Base-by-base conservation (phyloP, 1,140 invertebrate genomes). In the Diprion similis region DNA sequence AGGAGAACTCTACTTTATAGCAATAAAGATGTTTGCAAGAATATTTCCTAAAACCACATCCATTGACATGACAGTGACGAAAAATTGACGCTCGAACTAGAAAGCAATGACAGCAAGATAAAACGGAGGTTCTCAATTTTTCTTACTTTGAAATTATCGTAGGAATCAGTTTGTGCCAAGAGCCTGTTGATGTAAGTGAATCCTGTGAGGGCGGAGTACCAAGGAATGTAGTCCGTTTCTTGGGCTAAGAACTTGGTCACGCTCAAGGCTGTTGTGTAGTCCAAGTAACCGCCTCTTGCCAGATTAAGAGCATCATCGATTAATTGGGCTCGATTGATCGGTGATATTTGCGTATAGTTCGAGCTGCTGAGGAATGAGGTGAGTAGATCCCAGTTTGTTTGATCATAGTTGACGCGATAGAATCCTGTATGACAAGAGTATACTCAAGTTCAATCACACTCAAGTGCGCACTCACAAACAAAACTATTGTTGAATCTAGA, bases 231-330 rank as follows among this genome's bases (percentile, higher is more conserved):
- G 1, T 91, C 87, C 0, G 75, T 76, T 75, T 93, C 92, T 1
- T 78, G 77, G 0, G 70, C 77, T 18, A 93, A 75, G 76, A 92
- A 92, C 10, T 80, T 81, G 2, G 87, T 79, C 8, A 91, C 79
- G 46, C 89, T 71, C 2, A 93, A 81, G 0, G 91, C 85, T 1
- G 89, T 76, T 0, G 77, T 75, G 65, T 92, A 91, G 18, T 85
- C 68, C 0, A 89, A 19, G 4, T 82, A 77, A 9, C 83, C 86
- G 0, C 79, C 82, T 72, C 82, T 82, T 0, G 89, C 91, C 46
- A 93, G 80, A 76, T 89, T 91, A 73, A 92, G 90, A 1, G 90
- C 84, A 79, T 93, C 92, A 75, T 92, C 89, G 9, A 93, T 79
- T 13, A 94, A 84, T 74, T 91, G 90, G 10, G 91, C 92, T 75